These are phyloP conservation scores for Anthonomus grandis DNA, from an alignment of 1,140 invertebrate genomes.

Conservation along the genomic window DNA sequence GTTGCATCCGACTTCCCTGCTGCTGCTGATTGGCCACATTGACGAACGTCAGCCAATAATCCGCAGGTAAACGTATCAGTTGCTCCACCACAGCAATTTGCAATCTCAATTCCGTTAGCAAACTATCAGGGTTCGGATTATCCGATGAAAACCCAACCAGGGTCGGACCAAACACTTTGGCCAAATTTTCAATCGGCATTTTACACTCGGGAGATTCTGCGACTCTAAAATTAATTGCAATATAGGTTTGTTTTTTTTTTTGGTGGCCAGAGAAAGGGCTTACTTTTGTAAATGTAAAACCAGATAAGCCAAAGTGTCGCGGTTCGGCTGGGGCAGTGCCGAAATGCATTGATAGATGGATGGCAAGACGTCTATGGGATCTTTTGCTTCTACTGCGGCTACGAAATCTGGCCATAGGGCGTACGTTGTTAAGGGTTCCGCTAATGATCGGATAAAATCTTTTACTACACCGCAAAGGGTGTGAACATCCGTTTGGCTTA, in stretches of 20 bases:
- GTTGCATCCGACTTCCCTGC: slow-evolving; percentile 48
- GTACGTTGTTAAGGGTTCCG: slow-evolving; percentile 79
- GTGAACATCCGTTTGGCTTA: slow-evolving; percentile 71
- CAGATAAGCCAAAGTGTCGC: slow-evolving; percentile 83
- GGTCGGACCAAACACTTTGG: slow-evolving; percentile 82
- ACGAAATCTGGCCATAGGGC: slow-evolving; percentile 75
- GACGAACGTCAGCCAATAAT: slow-evolving; percentile 66
- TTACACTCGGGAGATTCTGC: slow-evolving; percentile 67
- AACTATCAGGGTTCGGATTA: slow-evolving; percentile 60
- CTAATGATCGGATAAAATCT: slow-evolving; percentile 76
- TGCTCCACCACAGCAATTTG: slow-evolving; percentile 65
- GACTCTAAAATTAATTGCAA: slow-evolving; percentile 52
- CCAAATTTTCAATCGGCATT: slow-evolving; percentile 76
- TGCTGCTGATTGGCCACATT: slow-evolving; percentile 46
- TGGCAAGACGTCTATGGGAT: slow-evolving; percentile 44
- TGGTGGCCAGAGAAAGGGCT: background rate
- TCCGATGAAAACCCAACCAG: slow-evolving; percentile 74
- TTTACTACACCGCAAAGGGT: slow-evolving; percentile 83
- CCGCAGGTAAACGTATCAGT: slow-evolving; percentile 60
- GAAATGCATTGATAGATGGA: slow-evolving; percentile 66
- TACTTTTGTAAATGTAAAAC: slow-evolving; percentile 79
- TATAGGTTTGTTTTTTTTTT: background rate
- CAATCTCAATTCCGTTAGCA: slow-evolving; percentile 60
- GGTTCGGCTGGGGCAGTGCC: slow-evolving; percentile 76
- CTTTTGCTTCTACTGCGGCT: slow-evolving; percentile 57